Evolutionary conservation across 2,113 vertebrate genomes (phyloP).

Genomic region (Boulengerochromis microlepis): DNA sequence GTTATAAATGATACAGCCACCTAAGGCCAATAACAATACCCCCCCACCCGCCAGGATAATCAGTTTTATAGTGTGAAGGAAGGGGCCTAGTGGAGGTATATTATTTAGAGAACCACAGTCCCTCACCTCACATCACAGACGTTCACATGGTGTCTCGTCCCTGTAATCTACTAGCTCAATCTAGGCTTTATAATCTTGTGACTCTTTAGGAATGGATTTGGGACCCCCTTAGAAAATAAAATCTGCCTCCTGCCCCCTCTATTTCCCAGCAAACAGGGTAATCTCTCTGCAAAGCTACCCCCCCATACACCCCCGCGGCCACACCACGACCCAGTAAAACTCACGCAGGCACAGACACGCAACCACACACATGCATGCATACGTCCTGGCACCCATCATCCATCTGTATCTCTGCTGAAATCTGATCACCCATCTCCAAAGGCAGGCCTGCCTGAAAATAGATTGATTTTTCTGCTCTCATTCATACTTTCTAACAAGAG

Average conservation of each 20-base stretch:
- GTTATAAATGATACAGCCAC: background rate
- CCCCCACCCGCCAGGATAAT: background rate
- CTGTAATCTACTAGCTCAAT: constrained; percentile 27
- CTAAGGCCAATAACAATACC: background rate
- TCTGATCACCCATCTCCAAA: constrained; percentile 21
- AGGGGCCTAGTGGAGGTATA: background rate
- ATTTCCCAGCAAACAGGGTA: constrained; percentile 24
- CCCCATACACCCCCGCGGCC: background rate
- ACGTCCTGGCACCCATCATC: background rate
- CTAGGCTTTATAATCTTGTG: constrained; percentile 34
- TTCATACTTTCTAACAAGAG: constrained; percentile 1
- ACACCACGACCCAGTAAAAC: background rate
- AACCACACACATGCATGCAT: background rate
- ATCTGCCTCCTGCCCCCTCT: background rate
- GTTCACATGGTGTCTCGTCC: constrained; percentile 8
- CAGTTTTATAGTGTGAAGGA: background rate
- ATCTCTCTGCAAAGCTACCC: constrained; percentile 30
- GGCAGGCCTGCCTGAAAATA: constrained; percentile 21
- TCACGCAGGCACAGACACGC: background rate
- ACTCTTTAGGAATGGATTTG: constrained; percentile 36
- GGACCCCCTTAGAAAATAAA: constrained; percentile 19
- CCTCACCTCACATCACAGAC: background rate
- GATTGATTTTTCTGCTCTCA: constrained; percentile 6
- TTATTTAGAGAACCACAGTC: background rate
- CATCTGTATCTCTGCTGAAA: constrained; percentile 36